Base-by-base conservation (phyloP, 2,888 invertebrate genomes). In the Electrophaes corylata region DNA sequence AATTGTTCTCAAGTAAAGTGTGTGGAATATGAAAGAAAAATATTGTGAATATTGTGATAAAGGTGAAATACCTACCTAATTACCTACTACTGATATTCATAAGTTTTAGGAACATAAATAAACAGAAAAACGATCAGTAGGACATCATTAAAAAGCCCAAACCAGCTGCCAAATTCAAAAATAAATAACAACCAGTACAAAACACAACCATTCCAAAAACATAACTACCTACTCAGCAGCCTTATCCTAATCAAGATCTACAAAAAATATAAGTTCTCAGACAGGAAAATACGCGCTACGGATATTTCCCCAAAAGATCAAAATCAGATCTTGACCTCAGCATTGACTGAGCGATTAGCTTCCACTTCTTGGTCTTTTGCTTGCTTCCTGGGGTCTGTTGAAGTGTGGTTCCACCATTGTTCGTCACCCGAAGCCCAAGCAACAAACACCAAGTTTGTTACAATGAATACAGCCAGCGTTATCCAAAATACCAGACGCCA, bases 401-500 rank as follows among this genome's bases (percentile, higher is more conserved):
- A 46, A 1, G 79, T 84, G 60, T 93, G 92, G 80, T 96, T 96
- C 96, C 96, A 97, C 74, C 93, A 93, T 70, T 97, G 96, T 29
- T 95, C 93, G 49, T 96, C 95, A 0, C 95, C 96, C 10, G 95
- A 95, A 0, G 95, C 96, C 88, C 94, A 96, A 6, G 95, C 73
- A 1, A 95, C 88, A 79, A 95, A 97, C 6, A 96, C 89, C 1
- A 95, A 61, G 78, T 96, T 96, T 0, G 96, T 95, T 0, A 93
- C 71, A n/a, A 94, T 81, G 74, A 96, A 95, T 1, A 96, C 94
- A 0, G 83, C 94, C 18, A 96, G 91, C 3, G 96, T 94, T 68
- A 97, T 95, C 95, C 96, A 96, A 83, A 97, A 97, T 0, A 97
- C 96, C 1, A 93, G 73, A 20, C 95, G 92, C 97, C 97, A 97